Percentiles rank a stretch among this genome's conserved stretches.
These are phyloP conservation scores for Tinea trinotella DNA, from an alignment of 2,888 invertebrate genomes.

Conservation along the genomic window DNA sequence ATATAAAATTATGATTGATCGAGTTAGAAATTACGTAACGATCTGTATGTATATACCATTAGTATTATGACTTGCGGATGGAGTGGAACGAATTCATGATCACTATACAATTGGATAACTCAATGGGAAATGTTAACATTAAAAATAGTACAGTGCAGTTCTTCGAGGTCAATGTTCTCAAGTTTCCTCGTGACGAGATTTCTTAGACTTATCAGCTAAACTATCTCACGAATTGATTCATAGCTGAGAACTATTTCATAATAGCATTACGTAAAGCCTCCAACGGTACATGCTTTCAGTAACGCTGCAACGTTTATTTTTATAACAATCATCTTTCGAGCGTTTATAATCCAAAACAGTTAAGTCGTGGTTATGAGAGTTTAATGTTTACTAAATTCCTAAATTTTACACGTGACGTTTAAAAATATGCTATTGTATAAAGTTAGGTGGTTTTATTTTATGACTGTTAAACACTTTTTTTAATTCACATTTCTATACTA, in stretches of 20 bases:
- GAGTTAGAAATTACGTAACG: neutral
- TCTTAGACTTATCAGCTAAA: conserved; percentile 1
- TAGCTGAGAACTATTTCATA: conserved; percentile 9
- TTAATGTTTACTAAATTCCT: too few species aligned
- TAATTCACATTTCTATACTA: too few species aligned
- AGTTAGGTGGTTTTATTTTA: too few species aligned
- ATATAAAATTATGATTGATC: conserved; percentile 4
- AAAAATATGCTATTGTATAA: too few species aligned
- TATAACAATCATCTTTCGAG: neutral
- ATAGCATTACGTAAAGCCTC: conserved; percentile 1
- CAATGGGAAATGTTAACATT: neutral
- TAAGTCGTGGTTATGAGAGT: neutral
- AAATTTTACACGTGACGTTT: too few species aligned
- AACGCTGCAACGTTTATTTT: neutral
- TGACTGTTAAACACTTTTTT: too few species aligned
- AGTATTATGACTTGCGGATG: neutral
- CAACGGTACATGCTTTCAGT: conserved; percentile 3
- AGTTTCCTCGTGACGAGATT: conserved; percentile 15
- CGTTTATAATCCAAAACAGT: neutral
- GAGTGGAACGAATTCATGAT: neutral
- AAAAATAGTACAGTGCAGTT: conserved; percentile 1
- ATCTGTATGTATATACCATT: neutral
- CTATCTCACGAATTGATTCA: conserved; percentile 17
- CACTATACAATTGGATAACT: neutral
- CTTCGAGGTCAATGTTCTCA: conserved; percentile 2